These are phyloP conservation scores for Limnephilus auricula DNA, from an alignment of 2,888 invertebrate genomes.

Conservation along the genomic window DNA sequence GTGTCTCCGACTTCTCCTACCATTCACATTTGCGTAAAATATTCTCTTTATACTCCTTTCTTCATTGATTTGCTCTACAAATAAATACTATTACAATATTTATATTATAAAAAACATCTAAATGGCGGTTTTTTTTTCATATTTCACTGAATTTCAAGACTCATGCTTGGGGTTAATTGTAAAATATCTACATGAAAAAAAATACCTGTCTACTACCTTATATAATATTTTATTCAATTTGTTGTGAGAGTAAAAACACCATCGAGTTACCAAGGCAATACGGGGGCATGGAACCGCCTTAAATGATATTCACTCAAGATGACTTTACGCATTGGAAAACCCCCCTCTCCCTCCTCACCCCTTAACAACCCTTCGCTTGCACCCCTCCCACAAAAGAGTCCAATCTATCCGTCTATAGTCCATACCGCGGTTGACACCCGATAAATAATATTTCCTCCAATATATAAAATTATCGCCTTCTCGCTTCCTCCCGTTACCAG, in stretches of 20 bases:
- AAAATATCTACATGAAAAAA: background rate
- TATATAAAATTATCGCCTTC: constrained; percentile 32
- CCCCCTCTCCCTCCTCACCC: background rate
- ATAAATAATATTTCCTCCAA: constrained; percentile 36
- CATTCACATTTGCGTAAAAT: no score
- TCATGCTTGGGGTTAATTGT: background rate
- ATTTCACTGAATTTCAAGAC: background rate
- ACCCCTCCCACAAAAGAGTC: background rate
- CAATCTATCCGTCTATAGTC: background rate
- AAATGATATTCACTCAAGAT: background rate
- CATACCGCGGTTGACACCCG: constrained; percentile 31
- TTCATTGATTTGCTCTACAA: no score
- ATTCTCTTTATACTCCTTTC: no score
- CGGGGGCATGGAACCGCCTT: background rate
- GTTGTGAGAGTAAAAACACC: background rate
- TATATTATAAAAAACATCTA: no score
- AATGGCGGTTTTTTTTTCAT: no score
- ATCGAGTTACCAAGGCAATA: background rate
- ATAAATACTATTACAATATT: no score
- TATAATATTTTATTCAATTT: background rate
- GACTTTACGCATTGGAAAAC: background rate
- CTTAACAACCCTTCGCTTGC: background rate
- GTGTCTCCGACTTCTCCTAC: no score
- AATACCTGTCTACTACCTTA: background rate
- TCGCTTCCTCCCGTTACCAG: background rate